phyloP scores from a whole-genome alignment of 64 coral and sea anemone species.

The Montipora sp. region DNA sequence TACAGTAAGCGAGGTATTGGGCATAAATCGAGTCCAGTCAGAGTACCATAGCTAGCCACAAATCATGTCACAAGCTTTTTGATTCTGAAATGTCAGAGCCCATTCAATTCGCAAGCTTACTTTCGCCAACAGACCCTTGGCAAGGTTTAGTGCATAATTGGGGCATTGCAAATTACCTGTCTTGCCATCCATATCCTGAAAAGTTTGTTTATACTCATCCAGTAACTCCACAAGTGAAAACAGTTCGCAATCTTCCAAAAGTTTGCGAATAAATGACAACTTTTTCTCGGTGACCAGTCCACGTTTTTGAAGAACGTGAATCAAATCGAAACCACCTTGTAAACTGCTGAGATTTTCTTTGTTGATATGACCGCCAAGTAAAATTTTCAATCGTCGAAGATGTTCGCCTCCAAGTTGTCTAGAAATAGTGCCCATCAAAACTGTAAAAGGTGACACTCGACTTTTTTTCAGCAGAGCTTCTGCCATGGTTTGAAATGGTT shows the following conservation, averaged over 20 bases:
- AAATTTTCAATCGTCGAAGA: conserved; percentile 71
- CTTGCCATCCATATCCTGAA: conserved; percentile 15
- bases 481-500: conserved; percentile 20
- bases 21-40: too few species aligned
- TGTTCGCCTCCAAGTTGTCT: conserved; percentile 60
- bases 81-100: too few species aligned
- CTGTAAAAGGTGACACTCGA: conserved; percentile 55
- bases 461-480: background rate
- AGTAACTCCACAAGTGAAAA: conserved; percentile 66
- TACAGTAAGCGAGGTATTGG: too few species aligned
- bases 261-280: conserved; percentile 82
- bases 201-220: conserved; percentile 75
- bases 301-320: conserved; percentile 70
- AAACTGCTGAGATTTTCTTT: conserved; percentile 77
- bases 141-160: too few species aligned
- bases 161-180: background rate
- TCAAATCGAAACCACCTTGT: conserved; percentile 59
- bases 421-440: conserved; percentile 79
- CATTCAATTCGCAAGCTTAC: too few species aligned
- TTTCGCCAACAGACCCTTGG: too few species aligned
- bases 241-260: conserved; percentile 66
- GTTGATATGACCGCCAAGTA: conserved; percentile 80
- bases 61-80: too few species aligned
- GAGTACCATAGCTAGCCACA: too few species aligned
- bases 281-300: conserved; percentile 80